Conservation (phyloP, 2,113 vertebrate genomes). For the Chloebia gouldiae region DNA sequence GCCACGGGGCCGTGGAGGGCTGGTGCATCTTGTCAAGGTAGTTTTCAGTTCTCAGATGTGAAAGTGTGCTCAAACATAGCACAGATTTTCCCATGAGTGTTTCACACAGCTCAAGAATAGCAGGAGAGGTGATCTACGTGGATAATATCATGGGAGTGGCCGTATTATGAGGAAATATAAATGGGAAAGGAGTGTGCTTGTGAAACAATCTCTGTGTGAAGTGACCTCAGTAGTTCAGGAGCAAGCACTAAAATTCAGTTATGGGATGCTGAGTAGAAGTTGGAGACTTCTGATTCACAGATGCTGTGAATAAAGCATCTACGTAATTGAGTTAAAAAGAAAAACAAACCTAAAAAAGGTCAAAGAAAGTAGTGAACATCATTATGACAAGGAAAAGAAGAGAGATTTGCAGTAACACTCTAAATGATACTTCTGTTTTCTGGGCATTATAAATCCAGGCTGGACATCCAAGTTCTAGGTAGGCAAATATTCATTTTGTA, state of each 20-base stretch:
- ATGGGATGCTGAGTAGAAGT: not conserved
- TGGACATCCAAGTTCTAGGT: not conserved
- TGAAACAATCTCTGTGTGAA: not conserved
- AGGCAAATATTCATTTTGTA: not conserved
- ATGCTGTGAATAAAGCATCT: not conserved
- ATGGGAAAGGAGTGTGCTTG: not conserved
- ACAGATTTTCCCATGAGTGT: not conserved
- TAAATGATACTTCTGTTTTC: not conserved
- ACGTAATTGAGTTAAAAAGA: not conserved
- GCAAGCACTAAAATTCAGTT: not conserved
- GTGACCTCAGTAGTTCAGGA: not conserved
- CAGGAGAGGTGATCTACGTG: not conserved
- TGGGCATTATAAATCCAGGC: not conserved
- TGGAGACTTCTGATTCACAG: not conserved
- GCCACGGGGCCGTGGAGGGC: not conserved
- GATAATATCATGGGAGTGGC: not conserved
- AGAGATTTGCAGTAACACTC: not conserved
- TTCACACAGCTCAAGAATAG: not conserved
- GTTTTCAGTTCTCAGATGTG: not conserved
- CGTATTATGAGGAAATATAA: not conserved
- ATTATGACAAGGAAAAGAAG: not conserved
- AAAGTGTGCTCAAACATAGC: not conserved
- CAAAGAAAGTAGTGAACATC: not conserved
- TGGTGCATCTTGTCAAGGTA: not conserved
- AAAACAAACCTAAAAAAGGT: too few species aligned